A percentile compares a stretch with the other conserved stretches of the same genome.
phyloP scores from a whole-genome alignment of 2,797 vertebrate species.

The Spea hammondii region DNA sequence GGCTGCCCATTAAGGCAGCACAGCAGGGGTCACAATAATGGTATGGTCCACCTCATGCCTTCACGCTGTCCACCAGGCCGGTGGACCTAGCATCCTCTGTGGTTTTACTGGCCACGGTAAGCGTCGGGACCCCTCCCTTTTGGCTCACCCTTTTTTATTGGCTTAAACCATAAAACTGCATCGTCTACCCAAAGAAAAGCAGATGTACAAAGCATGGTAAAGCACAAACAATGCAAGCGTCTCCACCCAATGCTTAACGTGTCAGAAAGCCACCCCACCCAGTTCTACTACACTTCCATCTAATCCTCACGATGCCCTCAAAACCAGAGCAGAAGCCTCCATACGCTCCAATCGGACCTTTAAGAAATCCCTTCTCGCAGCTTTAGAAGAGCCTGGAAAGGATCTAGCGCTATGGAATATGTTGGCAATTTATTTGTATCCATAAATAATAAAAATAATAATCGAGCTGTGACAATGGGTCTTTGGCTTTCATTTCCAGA shows the following conservation, averaged over 20 bases:
- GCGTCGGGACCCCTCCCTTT: conserved; percentile 22
- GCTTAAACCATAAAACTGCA: conserved; percentile 38
- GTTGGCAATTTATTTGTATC: no score
- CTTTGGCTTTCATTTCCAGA: no score
- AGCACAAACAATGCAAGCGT: conserved; percentile 13
- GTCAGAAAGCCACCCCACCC: conserved; percentile 4
- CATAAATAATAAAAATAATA: no score
- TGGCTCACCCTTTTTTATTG: conserved; percentile 44
- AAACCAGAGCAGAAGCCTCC: no score
- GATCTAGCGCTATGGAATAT: no score
- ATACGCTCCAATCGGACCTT: no score
- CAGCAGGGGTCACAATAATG: neutral
- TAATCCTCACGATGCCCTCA: neutral
- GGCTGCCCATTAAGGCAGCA: neutral
- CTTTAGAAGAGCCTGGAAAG: no score
- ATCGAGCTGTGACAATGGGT: no score
- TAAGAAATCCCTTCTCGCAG: no score
- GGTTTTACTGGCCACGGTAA: conserved; percentile 12
- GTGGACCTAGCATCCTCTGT: conserved; percentile 8
- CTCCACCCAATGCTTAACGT: conserved; percentile 25
- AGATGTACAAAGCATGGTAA: neutral
- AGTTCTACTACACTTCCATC: neutral
- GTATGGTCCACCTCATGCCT: neutral
- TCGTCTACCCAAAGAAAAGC: conserved; percentile 17
- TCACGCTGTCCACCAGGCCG: neutral